Conservation (phyloP, 1,140 invertebrate genomes). For the Zaprionus vittiger region DNA sequence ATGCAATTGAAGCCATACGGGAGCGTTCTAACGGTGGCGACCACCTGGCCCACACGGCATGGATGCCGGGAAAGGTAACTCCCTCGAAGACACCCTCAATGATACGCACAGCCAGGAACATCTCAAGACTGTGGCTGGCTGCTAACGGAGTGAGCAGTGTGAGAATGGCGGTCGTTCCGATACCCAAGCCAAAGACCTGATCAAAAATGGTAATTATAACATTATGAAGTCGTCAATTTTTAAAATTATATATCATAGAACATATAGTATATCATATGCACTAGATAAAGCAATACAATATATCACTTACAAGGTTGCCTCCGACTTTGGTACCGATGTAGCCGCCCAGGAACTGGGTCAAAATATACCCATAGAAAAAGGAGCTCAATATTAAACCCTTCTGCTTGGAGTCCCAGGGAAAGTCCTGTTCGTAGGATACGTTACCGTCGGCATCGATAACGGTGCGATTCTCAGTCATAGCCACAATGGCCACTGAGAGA, state of each 20-base stretch:
- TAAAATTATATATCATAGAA: not conserved
- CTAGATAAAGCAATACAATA: no score
- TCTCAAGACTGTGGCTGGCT: constrained; percentile 88
- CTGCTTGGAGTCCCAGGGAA: constrained; percentile 91
- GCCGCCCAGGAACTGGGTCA: constrained; percentile 90
- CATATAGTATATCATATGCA: not conserved
- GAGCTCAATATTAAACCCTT: constrained; percentile 93
- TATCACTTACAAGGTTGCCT: constrained; percentile 87
- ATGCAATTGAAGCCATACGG: constrained; percentile 90
- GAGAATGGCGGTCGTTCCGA: constrained; percentile 91
- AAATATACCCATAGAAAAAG: constrained; percentile 93
- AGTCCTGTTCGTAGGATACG: constrained; percentile 87
- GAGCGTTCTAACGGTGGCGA: constrained; percentile 93
- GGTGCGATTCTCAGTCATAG: constrained; percentile 90
- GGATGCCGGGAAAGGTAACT: constrained; percentile 95
- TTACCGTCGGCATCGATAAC: constrained; percentile 86
- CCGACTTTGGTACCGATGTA: constrained; percentile 90
- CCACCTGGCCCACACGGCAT: constrained; percentile 95
- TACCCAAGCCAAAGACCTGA: constrained; percentile 91
- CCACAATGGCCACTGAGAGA: constrained; percentile 94
- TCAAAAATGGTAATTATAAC: constrained; percentile 41
- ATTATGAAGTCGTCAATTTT: no score
- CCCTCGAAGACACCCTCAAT: constrained; percentile 96
- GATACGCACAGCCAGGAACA: constrained; percentile 91
- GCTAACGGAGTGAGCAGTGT: constrained; percentile 93